phyloP scores from a whole-genome alignment of 2,888 invertebrate species.

The Crossocerus cetratus region DNA sequence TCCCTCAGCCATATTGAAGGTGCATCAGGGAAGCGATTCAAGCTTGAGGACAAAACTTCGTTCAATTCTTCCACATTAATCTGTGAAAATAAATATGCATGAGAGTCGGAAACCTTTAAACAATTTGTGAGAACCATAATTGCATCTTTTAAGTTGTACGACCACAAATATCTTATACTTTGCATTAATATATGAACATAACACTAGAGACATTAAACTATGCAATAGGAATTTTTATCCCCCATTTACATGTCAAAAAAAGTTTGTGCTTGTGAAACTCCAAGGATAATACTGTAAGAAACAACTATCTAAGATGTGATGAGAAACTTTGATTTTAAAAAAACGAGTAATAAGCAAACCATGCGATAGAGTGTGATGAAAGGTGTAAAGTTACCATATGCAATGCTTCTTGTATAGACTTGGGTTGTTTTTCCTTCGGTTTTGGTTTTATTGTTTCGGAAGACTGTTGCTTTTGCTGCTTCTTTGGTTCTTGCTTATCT shows the following conservation, averaged over 20 bases:
- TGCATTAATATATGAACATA: no score
- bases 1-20: conserved; percentile 86
- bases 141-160: no score
- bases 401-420: conserved; percentile 82
- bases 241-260: no score
- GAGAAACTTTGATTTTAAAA: no score
- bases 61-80: conserved; percentile 81
- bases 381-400: conserved; percentile 78
- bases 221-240: no score
- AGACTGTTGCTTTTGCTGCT: conserved; percentile 71
- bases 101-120: no score
- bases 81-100: conserved; percentile 70
- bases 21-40: conserved; percentile 84
- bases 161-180: no score
- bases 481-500: conserved; percentile 78
- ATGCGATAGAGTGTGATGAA: not conserved
- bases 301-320: no score
- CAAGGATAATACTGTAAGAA: no score
- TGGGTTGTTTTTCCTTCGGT: conserved; percentile 83
- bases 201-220: no score
- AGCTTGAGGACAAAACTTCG: conserved; percentile 79
- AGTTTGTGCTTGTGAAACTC: no score
- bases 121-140: no score
- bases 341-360: not conserved
- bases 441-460: conserved; percentile 78